Base-by-base conservation (phyloP, 2,113 vertebrate species). In the Myxocyprinus asiaticus region DNA sequence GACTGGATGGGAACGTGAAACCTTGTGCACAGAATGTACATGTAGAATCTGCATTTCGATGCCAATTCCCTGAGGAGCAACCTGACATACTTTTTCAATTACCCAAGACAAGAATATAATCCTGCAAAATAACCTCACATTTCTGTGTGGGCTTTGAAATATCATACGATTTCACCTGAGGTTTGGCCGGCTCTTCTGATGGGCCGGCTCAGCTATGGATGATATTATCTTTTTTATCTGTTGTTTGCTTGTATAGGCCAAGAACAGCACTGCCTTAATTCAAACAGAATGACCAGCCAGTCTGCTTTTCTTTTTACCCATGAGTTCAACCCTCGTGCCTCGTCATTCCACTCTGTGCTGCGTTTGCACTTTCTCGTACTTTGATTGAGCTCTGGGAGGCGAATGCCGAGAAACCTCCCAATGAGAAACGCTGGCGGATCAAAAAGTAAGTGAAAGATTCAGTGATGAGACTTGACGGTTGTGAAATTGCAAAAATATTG, bases 221-320 rank as follows among this genome's bases (percentile, higher is more conserved):
- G 63, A 77, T 80, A 67, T 82, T 85, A 79, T 82, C 73, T 77
- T 85, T 33, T 82, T 70, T 70, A 80, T 80, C 80, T 77, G 74
- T 64, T 45, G 71, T 71, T 80, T 68, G 53, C 61, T 62, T 17
- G 42, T 0, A n/a, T n/a, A 33, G 55, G 73, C 78, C 81, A 77
- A 77, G 72, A 58, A 73, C 72, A 74, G 73, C 65, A 48, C 48
- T 53, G 67, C 67, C 67, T 61, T 82, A 75, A 82, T 69, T 74
- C 67, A 73, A 77, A 80, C 78, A 69, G 55, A 80, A 82, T 77
- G 80, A 62, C 64, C 47, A 33, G 4, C 66, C 17, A 6, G 22
- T 33, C 22, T 33, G 3, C 22, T 33, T 33, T 33, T 33, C 22
- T 33, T 33, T 33, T 33, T 33, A 33, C 22, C 22, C 22, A 33